Conservation (phyloP, 1,140 invertebrate genomes). For the Maconellicoccus hirsutus region DNA sequence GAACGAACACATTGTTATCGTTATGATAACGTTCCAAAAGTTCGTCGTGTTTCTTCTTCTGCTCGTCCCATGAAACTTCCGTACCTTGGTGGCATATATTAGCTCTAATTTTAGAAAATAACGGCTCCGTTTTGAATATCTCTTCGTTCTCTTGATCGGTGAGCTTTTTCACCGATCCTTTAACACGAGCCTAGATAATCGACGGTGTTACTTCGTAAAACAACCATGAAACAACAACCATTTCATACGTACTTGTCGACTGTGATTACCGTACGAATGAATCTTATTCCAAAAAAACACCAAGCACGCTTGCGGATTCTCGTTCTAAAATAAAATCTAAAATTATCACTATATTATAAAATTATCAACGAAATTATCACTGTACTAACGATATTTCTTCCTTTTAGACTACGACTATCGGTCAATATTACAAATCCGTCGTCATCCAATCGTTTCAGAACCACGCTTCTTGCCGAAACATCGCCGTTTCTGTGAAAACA, state of each 20-base stretch:
- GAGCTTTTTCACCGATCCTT: constrained; percentile 35
- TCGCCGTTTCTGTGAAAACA: constrained; percentile 36
- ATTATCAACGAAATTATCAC: background rate
- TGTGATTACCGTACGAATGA: constrained; percentile 28
- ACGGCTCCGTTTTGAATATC: constrained; percentile 37
- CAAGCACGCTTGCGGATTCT: constrained; percentile 39
- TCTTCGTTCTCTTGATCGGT: constrained; percentile 32
- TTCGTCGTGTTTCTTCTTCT: constrained; percentile 35
- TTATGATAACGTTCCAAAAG: constrained; percentile 31
- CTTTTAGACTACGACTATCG: constrained; percentile 39
- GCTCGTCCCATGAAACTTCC: constrained; percentile 36
- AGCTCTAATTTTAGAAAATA: constrained; percentile 38
- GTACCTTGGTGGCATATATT: constrained; percentile 37
- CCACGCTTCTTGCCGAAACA: constrained; percentile 37
- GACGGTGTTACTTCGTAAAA: background rate
- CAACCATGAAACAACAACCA: constrained; percentile 24
- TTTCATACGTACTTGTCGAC: constrained; percentile 39
- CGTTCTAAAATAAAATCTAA: constrained; percentile 32
- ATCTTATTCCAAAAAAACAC: constrained; percentile 40
- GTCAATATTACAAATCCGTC: constrained; percentile 42
- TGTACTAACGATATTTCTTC: constrained; percentile 38
- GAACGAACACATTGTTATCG: constrained; percentile 31
- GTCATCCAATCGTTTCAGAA: constrained; percentile 38
- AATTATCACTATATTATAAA: background rate
- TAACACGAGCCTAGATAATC: constrained; percentile 34